Conservation (phyloP, 2,797 vertebrate genomes). For the Artibeus jamaicensis region DNA sequence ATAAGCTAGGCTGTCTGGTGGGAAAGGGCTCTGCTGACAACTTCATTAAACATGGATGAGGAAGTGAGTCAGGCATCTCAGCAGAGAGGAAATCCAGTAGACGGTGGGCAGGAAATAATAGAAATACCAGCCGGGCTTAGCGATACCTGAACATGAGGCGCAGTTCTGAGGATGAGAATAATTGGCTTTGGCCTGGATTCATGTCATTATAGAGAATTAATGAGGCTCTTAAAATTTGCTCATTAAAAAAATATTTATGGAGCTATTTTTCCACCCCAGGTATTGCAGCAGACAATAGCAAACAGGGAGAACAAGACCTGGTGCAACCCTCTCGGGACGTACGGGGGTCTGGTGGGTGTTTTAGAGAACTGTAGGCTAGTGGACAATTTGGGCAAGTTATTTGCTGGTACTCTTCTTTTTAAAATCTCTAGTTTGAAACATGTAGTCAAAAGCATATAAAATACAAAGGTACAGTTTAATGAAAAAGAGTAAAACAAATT, state of each 20-base stretch:
- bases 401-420: conserved; percentile 5
- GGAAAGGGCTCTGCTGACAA: conserved; percentile 35
- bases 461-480: not conserved
- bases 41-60: conserved; percentile 71
- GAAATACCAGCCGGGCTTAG: conserved; percentile 6
- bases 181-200: not conserved
- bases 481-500: not conserved
- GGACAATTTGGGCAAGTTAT: not conserved
- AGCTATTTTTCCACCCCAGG: not conserved
- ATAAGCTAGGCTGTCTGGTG: not conserved
- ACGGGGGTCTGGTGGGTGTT: not conserved
- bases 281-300: not conserved
- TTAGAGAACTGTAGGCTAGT: not conserved
- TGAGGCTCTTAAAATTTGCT: conserved; percentile 24
- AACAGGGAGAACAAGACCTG: not conserved
- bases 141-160: not conserved
- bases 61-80: conserved; percentile 52
- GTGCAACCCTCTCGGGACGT: not conserved
- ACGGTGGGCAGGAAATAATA: conserved; percentile 33
- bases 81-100: conserved; percentile 50
- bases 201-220: conserved; percentile 12
- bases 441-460: not conserved
- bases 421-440: not conserved
- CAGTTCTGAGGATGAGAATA: conserved; percentile 7
- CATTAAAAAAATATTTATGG: conserved; percentile 18